Evolutionary conservation across 2,888 invertebrate genomes (phyloP), one percentile per base, ranked within the genome.

Genomic region (Gasteruption jaculator): DNA sequence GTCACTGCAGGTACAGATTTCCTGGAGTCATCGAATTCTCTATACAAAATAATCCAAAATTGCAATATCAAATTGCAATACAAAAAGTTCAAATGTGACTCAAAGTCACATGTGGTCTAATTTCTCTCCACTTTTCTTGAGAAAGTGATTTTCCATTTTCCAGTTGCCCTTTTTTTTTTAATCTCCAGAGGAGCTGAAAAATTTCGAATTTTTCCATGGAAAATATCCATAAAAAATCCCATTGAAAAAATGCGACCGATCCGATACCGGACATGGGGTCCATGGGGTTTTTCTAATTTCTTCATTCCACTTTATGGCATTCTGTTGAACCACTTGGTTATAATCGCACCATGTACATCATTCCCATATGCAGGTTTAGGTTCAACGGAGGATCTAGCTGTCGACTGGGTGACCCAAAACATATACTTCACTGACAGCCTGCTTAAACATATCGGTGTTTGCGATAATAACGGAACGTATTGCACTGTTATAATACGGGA

Each of bases 361-460:
- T 22, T 15, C n/a, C n/a, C n/a, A n/a, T n/a, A n/a, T 16, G 3
- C 81, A 49, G 89, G 90, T 1, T 61, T 90, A 0, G 81, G 81
- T 44, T 75, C 79, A 4, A 85, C 87, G 0, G 87, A 87, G 46
- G 86, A 86, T 53, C 72, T 91, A 39, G 83, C 85, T 1, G 73
- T 88, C 15, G 90, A 90, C 68, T 86, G 83, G 81, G 60, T 86
- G 5, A 88, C 86, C 0, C 79, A 80, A 0, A 89, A 90, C 63
- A 76, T 92, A 26, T 91, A 91, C 70, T 88, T 91, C 63, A 84
- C 85, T 2, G 91, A 91, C 62, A 77, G 81, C 1, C 77, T 77
- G 24, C 74, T 80, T 52, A 79, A 80, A 11, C 80, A 82, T 57
- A 84, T 91, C 46, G 84, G 81, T 0, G 90, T 83, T 2, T 91